Conservation (phyloP, 2,797 vertebrate species). For the Rhincodon typus region DNA sequence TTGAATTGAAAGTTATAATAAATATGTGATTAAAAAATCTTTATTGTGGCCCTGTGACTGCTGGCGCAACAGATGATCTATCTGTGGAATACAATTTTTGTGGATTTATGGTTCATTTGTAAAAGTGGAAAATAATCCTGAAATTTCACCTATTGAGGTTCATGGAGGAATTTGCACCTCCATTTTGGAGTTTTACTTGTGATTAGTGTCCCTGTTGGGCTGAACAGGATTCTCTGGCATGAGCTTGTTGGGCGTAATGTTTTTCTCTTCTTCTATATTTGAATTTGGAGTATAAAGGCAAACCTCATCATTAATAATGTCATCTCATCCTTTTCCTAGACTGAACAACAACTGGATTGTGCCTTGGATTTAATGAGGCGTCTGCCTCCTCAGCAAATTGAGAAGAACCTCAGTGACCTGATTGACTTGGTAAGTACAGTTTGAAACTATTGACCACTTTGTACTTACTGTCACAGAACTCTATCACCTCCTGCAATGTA, state of each 20-base stretch:
- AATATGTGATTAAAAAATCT: background rate
- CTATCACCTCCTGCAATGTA: background rate
- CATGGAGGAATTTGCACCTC: background rate
- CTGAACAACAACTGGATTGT: constrained; percentile 96
- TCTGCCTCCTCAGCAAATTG: constrained; percentile 96
- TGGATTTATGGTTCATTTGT: background rate
- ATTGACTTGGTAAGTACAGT: constrained; percentile 84
- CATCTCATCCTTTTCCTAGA: constrained; percentile 59
- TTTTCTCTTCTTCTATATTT: background rate
- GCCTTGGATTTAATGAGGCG: constrained; percentile 99
- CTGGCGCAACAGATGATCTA: background rate
- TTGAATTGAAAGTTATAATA: too few species aligned
- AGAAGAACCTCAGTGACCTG: constrained; percentile 99
- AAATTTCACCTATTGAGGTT: background rate
- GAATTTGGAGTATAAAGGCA: background rate
- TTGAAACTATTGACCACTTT: background rate
- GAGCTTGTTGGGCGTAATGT: background rate
- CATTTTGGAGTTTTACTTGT: background rate
- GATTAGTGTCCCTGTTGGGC: background rate
- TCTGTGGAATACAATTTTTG: background rate
- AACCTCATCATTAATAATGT: background rate
- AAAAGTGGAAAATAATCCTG: background rate
- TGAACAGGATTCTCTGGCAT: background rate
- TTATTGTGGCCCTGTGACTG: background rate
- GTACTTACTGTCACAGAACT: too few species aligned